phyloP scores from a whole-genome alignment of 2,888 invertebrate genomes.

The Malthinus seriepunctatus region DNA sequence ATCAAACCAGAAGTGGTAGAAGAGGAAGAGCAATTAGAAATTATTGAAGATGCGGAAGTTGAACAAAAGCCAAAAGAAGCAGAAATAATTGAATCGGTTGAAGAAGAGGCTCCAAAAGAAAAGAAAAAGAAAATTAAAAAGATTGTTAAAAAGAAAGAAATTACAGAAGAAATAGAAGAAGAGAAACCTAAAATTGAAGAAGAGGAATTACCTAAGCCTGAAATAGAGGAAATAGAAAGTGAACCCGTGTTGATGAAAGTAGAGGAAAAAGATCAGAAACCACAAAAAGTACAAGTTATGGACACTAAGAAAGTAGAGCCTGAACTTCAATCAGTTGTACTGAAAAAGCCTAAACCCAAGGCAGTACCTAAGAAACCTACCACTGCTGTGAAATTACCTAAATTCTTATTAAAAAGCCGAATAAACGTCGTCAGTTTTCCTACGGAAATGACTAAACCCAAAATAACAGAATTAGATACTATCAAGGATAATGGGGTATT shows the following conservation, averaged over 20 bases:
- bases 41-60: neutral
- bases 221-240: conserved; percentile 33
- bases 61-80: neutral
- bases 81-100: conserved; percentile 16
- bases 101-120: conserved; percentile 22
- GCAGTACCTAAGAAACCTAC: conserved; percentile 49
- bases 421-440: conserved; percentile 65
- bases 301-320: conserved; percentile 59
- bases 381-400: conserved; percentile 51
- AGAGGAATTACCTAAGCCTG: conserved; percentile 42
- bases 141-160: conserved; percentile 25
- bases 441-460: conserved; percentile 51
- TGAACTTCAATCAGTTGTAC: conserved; percentile 64
- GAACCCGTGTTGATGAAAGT: conserved; percentile 16
- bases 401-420: conserved; percentile 56
- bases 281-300: conserved; percentile 61
- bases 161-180: conserved; percentile 19
- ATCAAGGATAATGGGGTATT: conserved; percentile 67
- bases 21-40: conserved; percentile 31
- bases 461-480: conserved; percentile 53
- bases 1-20: conserved; percentile 39
- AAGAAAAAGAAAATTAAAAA: conserved; percentile 13
- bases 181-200: conserved; percentile 37
- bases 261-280: conserved; percentile 38
- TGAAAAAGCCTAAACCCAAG: conserved; percentile 65